phyloP scores from a whole-genome alignment of 2,797 vertebrate species.

The Tragopan temminckii region DNA sequence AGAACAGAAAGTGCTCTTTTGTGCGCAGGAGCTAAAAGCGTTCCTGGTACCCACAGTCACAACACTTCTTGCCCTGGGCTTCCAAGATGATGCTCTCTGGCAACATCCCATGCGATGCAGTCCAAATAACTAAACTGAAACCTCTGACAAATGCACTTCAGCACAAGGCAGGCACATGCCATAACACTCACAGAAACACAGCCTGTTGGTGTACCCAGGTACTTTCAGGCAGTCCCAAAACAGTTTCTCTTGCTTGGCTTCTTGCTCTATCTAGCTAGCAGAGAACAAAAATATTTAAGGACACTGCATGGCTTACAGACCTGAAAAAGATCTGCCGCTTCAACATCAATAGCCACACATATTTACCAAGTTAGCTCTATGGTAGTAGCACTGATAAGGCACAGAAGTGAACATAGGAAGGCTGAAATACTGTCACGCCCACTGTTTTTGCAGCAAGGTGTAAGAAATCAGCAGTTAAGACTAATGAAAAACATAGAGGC shows the following conservation, averaged over 20 bases:
- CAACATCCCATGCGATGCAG: neutral
- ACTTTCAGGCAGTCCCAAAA: neutral
- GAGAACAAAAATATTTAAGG: neutral
- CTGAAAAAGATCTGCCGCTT: neutral
- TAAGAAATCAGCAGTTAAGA: neutral
- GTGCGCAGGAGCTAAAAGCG: neutral
- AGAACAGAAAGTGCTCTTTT: neutral
- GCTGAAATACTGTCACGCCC: neutral
- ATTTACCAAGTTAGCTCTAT: neutral
- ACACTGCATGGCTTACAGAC: neutral
- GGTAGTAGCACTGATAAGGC: neutral
- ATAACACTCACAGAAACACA: neutral
- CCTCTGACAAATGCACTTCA: neutral
- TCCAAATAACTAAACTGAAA: neutral
- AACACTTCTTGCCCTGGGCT: neutral
- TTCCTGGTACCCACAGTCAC: neutral
- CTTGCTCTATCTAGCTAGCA: neutral
- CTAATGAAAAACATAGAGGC: neutral
- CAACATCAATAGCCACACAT: neutral
- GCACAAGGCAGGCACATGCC: neutral
- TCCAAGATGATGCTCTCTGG: neutral
- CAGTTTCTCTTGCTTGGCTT: no score
- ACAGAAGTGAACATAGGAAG: neutral
- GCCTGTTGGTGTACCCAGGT: neutral
- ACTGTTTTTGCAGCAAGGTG: neutral